Conservation (phyloP, 2,113 vertebrate genomes). For the Epinephelus moara region DNA sequence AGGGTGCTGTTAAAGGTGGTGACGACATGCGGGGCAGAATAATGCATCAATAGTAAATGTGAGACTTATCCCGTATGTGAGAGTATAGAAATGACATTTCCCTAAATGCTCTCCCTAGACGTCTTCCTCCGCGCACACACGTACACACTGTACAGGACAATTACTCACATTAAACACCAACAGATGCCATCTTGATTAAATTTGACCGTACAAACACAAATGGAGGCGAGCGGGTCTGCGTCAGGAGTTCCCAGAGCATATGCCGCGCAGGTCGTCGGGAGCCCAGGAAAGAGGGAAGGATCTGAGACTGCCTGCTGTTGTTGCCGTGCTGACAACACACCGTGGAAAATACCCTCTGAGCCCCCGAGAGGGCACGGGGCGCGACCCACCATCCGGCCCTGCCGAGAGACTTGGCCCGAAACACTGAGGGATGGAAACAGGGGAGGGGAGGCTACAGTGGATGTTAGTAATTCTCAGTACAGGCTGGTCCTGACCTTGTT, state of each 20-base stretch:
- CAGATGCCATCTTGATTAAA: constrained; percentile 88
- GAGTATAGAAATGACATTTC: constrained; percentile 55
- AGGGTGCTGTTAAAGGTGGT: constrained; percentile 50
- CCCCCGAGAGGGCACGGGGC: constrained; percentile 25
- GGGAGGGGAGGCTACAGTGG: not conserved
- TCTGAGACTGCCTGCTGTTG: constrained; percentile 73
- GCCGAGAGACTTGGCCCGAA: constrained; percentile 22
- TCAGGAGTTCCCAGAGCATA: constrained; percentile 82
- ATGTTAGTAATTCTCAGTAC: constrained; percentile 8
- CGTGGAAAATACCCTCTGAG: constrained; percentile 65
- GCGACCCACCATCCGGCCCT: constrained; percentile 62
- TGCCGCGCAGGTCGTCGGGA: constrained; percentile 75
- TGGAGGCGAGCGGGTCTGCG: constrained; percentile 79
- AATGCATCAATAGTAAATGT: constrained; percentile 52
- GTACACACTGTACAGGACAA: constrained; percentile 77
- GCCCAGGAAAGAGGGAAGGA: constrained; percentile 62
- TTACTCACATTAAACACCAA: constrained; percentile 86
- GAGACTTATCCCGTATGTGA: constrained; percentile 35
- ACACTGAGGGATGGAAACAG: constrained; percentile 54
- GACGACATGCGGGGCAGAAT: constrained; percentile 53
- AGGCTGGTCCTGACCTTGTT: constrained; percentile 62
- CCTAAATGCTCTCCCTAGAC: constrained; percentile 56
- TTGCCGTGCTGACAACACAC: constrained; percentile 71
- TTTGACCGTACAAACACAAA: constrained; percentile 87
- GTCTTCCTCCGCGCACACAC: constrained; percentile 21